Percentiles rank a stretch among this genome's conserved stretches.
Conservation (phyloP, 2,113 vertebrate species). For the Gallinago undulata region DNA sequence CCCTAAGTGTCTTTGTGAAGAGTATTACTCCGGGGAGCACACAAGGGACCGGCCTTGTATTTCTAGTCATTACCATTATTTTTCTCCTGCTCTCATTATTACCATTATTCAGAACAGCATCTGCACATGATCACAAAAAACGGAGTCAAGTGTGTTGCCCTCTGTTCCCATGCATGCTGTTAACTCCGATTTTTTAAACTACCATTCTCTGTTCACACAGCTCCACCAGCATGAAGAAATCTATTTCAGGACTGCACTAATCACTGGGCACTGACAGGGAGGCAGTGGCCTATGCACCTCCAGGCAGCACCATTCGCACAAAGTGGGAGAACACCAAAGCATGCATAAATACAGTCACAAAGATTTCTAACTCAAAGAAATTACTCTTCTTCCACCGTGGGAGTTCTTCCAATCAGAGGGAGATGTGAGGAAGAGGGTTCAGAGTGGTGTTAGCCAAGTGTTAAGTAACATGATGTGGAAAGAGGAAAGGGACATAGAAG, state of each 20-base stretch:
- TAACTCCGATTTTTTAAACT: background rate
- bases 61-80: background rate
- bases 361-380: background rate
- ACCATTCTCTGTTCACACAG: rapidly evolving
- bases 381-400: background rate
- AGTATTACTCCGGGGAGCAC: background rate
- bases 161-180: background rate
- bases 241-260: background rate
- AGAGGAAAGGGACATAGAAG: background rate
- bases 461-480: background rate
- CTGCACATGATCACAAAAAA: background rate
- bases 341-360: background rate
- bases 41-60: background rate
- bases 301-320: background rate
- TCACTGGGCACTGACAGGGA: background rate
- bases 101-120: background rate
- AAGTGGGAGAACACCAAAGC: background rate
- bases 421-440: background rate
- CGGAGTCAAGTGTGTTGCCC: rapidly evolving
- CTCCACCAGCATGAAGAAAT: background rate
- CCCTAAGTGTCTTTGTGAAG: rapidly evolving
- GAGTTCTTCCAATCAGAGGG: background rate
- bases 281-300: background rate
- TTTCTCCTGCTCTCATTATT: background rate
- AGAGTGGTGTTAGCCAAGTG: background rate